Evolutionary conservation across 2,888 invertebrate genomes (phyloP).

Genomic region (Galeruca laticollis): DNA sequence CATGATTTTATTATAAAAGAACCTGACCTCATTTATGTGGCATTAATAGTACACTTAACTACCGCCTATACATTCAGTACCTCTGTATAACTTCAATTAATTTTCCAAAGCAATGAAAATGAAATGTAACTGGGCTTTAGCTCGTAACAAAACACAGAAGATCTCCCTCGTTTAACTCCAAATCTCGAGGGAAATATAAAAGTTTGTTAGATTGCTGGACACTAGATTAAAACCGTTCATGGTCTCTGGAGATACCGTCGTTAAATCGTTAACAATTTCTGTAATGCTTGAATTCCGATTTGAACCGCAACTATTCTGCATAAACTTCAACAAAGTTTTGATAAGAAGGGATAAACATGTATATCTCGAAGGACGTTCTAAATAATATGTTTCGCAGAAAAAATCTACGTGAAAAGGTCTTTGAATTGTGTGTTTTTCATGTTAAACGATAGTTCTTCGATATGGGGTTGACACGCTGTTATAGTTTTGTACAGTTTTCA

Average conservation of each 20-base stretch:
- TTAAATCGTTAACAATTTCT: conserved; percentile 57
- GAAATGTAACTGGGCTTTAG: conserved; percentile 27
- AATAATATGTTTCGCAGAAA: too few relatives aligned
- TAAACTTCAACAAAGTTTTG: not conserved
- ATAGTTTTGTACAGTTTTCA: too few relatives aligned
- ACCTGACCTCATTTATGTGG: not conserved
- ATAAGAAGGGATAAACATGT: not conserved
- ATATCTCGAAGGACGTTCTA: too few relatives aligned
- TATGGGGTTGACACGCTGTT: too few relatives aligned
- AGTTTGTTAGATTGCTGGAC: conserved; percentile 60
- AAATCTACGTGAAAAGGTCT: too few relatives aligned
- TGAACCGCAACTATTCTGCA: conserved; percentile 37
- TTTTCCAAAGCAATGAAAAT: conserved; percentile 34
- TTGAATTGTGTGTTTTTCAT: too few relatives aligned
- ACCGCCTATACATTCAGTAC: conserved; percentile 7
- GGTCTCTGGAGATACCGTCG: conserved; percentile 52
- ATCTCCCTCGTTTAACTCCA: conserved; percentile 24
- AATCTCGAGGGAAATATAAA: conserved; percentile 60
- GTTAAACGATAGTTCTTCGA: too few relatives aligned
- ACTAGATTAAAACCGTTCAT: conserved; percentile 60
- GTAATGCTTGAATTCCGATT: conserved; percentile 47
- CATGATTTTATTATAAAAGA: not conserved
- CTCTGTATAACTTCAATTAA: conserved; percentile 27
- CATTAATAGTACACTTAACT: conserved; percentile 2
- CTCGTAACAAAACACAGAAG: conserved; percentile 30